Base-by-base conservation (phyloP, 2,797 vertebrate species). In the Uromys caudimaculatus region DNA sequence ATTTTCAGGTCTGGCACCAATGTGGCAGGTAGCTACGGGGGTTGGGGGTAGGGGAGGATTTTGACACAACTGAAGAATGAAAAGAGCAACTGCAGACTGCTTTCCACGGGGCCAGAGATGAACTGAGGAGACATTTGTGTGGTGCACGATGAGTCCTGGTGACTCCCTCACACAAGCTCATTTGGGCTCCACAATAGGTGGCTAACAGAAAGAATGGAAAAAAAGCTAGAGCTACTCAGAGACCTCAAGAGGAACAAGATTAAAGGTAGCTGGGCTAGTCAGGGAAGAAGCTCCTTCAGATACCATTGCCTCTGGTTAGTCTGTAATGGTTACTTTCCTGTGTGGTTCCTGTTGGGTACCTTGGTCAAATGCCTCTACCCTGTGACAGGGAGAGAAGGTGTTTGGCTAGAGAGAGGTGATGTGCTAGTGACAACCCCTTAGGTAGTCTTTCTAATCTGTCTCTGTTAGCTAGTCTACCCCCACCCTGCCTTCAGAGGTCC, bases 11-110 rank as follows among this genome's bases (percentile, higher is more conserved):
- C 23, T 91, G 67, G 27, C 21, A 23, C 6, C 23, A 24, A 78
- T 6, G 2, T 0, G 14, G 5, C 9, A 0, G 23, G 14, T 6
- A 71, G 29, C 3, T 76, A 21, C 7, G 32, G 35, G 17, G 35
- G 67, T 0, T 21, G 6, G 41, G n/a, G n/a, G n/a, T n/a, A n/a
- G 4, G 38, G 5, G 52, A 92, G 9, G 14, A 82, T 23, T 29
- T 60, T 44, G 35, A 81, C 19, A 56, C 14, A 38, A 1, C 0
- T 64, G 54, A 93, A 50, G 56, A 90, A 47, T 9, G 19, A 17
- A 52, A 56, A 67, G 76, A 23, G 6, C 38, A 54, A 27, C 5
- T 47, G 6, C 5, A 91, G 41, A 79, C 3, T 13, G 3, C 32
- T n/a, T 81, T 69, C 1, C 11, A 35, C 4, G 11, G n/a, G 38